Evolutionary conservation across 2,113 vertebrate species (phyloP).

Genomic region (Salminus brasiliensis): DNA sequence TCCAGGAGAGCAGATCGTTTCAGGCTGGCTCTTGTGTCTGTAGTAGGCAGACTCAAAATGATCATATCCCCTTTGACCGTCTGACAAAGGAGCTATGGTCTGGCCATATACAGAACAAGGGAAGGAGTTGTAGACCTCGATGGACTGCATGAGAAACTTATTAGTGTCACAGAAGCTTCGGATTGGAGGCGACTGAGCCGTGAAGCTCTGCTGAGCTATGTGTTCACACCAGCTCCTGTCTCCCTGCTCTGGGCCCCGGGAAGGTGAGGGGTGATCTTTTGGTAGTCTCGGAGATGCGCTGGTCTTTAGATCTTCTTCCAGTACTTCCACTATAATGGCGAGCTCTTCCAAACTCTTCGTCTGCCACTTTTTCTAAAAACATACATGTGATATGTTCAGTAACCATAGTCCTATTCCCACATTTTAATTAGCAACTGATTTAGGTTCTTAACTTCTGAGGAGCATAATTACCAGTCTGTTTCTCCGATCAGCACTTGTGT

Average conservation of each 20-base stretch:
- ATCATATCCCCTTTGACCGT: constrained; percentile 37
- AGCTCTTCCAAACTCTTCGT: constrained; percentile 81
- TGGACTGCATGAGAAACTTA: background rate
- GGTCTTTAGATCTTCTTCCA: constrained; percentile 82
- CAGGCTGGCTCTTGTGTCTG: constrained; percentile 57
- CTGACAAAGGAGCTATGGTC: background rate
- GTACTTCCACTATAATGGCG: constrained; percentile 83
- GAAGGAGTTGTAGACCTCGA: background rate
- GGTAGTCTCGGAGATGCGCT: constrained; percentile 32
- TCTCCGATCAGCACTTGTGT: constrained; percentile 65
- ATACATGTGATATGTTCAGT: background rate
- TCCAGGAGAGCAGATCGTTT: constrained; percentile 39
- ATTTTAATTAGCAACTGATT: background rate
- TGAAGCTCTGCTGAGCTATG: background rate
- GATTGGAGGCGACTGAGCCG: background rate
- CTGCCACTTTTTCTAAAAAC: constrained; percentile 69
- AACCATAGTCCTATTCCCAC: background rate
- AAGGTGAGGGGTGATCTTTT: background rate
- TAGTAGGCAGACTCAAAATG: constrained; percentile 62
- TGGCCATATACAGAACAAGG: constrained; percentile 10
- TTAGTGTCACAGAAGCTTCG: constrained; percentile 1
- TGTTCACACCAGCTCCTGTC: background rate
- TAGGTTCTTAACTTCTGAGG: background rate
- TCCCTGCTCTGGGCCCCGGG: background rate
- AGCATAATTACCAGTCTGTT: constrained; percentile 69